phyloP scores from a whole-genome alignment of 2,888 invertebrate genomes.

The Eilema depressum region DNA sequence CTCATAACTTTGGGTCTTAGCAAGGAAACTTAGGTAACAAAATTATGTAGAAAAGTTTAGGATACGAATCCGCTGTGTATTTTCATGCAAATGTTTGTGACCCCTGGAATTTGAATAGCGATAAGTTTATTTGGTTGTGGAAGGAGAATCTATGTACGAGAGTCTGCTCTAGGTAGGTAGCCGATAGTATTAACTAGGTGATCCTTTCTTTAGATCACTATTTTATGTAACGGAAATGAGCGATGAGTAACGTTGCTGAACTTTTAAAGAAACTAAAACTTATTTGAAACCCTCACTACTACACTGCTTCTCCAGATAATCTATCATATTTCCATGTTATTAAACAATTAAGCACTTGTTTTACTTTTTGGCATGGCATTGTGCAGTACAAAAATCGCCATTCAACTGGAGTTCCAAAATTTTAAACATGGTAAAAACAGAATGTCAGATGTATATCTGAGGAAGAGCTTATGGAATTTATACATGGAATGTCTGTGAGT shows the following conservation, averaged over 20 bases:
- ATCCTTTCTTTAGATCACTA: no score
- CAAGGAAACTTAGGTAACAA: slow-evolving; percentile 32
- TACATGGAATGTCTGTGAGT: background rate
- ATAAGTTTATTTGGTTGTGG: slow-evolving; percentile 41
- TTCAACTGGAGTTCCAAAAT: background rate
- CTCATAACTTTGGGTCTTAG: slow-evolving; percentile 29
- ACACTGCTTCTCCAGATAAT: no score
- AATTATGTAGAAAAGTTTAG: slow-evolving; percentile 43
- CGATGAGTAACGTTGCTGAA: no score
- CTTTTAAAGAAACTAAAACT: no score
- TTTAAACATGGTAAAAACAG: background rate
- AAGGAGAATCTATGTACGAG: no score
- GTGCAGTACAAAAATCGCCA: background rate
- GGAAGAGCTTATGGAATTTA: background rate
- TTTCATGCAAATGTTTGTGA: slow-evolving; percentile 30
- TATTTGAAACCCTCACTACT: no score
- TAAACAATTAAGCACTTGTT: no score
- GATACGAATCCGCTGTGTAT: slow-evolving; percentile 28
- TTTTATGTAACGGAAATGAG: no score
- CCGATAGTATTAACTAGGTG: no score
- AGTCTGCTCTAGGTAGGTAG: no score
- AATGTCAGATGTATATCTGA: background rate
- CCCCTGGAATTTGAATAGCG: slow-evolving; percentile 22
- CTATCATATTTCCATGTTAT: no score
- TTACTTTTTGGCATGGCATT: no score